phyloP scores from a whole-genome alignment of 2,888 invertebrate species.

The Tenthredo livida region DNA sequence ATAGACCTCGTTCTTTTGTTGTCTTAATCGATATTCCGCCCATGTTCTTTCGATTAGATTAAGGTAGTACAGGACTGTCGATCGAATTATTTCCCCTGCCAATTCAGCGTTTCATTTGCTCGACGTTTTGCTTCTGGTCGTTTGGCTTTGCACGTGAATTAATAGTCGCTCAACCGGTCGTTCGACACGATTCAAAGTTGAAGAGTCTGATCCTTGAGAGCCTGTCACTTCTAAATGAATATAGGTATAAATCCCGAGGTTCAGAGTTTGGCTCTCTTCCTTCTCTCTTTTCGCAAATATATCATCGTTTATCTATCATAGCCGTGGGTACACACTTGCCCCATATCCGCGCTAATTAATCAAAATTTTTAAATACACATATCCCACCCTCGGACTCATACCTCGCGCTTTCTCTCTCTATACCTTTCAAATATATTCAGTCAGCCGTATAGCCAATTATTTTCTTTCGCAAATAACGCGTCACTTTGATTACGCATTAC shows the following conservation, averaged over 20 bases:
- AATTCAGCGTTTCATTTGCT: constrained; percentile 2
- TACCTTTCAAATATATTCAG: background rate
- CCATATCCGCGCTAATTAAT: background rate
- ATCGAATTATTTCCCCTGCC: background rate
- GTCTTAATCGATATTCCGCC: constrained; percentile 28
- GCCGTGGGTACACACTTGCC: background rate
- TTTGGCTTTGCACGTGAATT: background rate
- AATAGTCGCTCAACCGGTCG: background rate
- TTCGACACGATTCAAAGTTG: background rate
- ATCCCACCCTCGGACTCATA: background rate
- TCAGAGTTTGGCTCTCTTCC: background rate
- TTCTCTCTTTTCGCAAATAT: background rate
- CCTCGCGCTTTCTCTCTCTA: background rate
- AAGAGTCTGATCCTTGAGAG: background rate
- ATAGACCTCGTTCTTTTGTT: constrained; percentile 7
- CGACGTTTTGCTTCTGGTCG: constrained; percentile 10
- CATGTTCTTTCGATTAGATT: constrained; percentile 28
- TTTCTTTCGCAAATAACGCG: background rate
- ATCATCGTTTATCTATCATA: background rate
- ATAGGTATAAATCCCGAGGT: background rate
- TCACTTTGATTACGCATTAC: background rate
- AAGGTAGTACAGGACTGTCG: background rate
- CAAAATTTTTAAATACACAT: background rate
- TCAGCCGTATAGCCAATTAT: background rate
- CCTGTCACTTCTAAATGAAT: background rate